Evolutionary conservation across 2,113 vertebrate species (phyloP).

Genomic region (Apteryx mantelli): DNA sequence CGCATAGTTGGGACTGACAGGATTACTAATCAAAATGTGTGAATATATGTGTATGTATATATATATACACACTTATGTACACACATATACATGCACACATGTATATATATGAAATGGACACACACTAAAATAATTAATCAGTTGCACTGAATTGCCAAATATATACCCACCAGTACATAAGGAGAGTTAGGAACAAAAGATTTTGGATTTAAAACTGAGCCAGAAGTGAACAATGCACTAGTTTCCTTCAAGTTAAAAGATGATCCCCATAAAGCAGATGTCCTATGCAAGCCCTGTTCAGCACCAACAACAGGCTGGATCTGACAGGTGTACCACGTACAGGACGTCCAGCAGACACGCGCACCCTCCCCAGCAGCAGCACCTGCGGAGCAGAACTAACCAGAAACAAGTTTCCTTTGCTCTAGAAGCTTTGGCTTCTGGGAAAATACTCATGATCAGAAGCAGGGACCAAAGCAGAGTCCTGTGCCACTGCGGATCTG

Average conservation of each 20-base stretch:
- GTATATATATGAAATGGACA: rapidly evolving
- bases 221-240: background rate
- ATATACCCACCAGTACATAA: background rate
- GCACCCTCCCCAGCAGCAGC: rapidly evolving
- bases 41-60: background rate
- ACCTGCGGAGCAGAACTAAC: rapidly evolving
- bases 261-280: background rate
- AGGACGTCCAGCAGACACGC: rapidly evolving
- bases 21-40: background rate
- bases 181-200: background rate
- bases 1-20: background rate
- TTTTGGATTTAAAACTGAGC: background rate
- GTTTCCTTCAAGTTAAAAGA: background rate
- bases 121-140: rapidly evolving
- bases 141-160: rapidly evolving
- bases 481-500: background rate
- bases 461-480: background rate
- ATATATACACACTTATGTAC: rapidly evolving
- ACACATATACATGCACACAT: rapidly evolving
- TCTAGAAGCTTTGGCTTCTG: background rate
- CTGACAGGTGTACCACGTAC: rapidly evolving
- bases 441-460: background rate
- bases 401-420: rapidly evolving
- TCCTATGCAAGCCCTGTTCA: rapidly evolving
- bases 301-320: rapidly evolving